Evolutionary conservation across 2,888 invertebrate genomes (phyloP), one percentile per base, ranked within the genome.

Genomic region (Alloplasta piceator): DNA sequence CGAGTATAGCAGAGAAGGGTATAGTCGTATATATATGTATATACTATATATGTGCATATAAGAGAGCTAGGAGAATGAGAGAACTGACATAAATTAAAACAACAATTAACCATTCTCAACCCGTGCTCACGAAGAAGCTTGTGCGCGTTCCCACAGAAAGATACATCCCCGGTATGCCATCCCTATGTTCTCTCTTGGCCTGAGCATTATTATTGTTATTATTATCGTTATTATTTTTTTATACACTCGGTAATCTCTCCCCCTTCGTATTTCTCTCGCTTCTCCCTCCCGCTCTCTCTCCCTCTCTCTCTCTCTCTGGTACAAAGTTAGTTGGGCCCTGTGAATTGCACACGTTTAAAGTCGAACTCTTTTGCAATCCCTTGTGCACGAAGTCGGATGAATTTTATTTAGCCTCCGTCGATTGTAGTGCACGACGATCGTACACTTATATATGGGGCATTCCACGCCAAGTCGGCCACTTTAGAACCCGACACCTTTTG

Each of bases 41-140:
- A 70, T 46, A 70, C n/a, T 12, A 50, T 63, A 80, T 68, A 74
- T 58, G 58, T 67, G 36, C 73, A 70, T 46, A 70, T 26, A 73
- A 50, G 66, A 75, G 50, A 60, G 81, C 70, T 71, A 56, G 58
- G 70, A 60, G 61, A 74, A 82, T 73, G 82, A 80, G 80, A 85
- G 85, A 85, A 83, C 88, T 90, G 87, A 90, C 90, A 90, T 91
- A 91, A 91, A 91, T 91, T 91, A 88, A 90, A 91, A 87, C 88
- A 91, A 91, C 90, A 91, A 91, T 91, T 91, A 91, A 91, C 89
- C 90, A 74, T 58, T 74, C 90, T 89, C 87, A 83, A 85, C 87
- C 80, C 58, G 63, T 74, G 88, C 86, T 84, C 86, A 85, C 71
- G 73, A 58, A 43, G 74, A 60, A 77, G 82, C 82, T 78, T 46